phyloP scores from a whole-genome alignment of 2,797 vertebrate genomes.

The Neosilurus hyrtlii region DNA sequence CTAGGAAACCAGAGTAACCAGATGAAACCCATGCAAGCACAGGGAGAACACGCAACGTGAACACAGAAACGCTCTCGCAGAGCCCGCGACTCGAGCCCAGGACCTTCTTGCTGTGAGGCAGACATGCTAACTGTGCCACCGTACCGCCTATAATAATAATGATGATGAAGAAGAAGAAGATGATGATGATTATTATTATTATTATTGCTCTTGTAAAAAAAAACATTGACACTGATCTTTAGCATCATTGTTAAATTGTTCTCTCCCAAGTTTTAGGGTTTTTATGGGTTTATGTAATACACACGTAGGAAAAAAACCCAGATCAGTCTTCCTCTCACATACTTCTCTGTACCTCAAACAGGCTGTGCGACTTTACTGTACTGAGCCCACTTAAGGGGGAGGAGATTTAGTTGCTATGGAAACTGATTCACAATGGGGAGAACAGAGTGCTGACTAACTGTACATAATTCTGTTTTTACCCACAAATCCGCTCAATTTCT shows the following conservation, averaged over 20 bases:
- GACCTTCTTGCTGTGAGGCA: no score
- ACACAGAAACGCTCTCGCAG: no score
- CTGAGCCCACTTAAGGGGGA: conserved; percentile 57
- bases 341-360: conserved; percentile 54
- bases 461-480: conserved; percentile 58
- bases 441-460: conserved; percentile 63
- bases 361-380: conserved; percentile 59
- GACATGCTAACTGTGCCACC: no score
- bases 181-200: not conserved
- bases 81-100: no score
- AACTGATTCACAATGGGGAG: conserved; percentile 62
- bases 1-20: no score
- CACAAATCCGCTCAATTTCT: conserved; percentile 52
- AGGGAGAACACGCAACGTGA: no score
- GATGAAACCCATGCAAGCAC: no score
- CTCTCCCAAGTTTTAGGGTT: not conserved
- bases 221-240: not conserved
- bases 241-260: not conserved
- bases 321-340: conserved; percentile 26
- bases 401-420: conserved; percentile 61
- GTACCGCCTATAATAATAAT: no score
- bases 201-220: not conserved
- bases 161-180: no score
- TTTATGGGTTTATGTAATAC: conserved; percentile 24
- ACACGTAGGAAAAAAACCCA: conserved; percentile 13